These are phyloP conservation scores for Eueremaeus valkanovi DNA, from an alignment of 2,888 invertebrate species.

Conservation along the genomic window DNA sequence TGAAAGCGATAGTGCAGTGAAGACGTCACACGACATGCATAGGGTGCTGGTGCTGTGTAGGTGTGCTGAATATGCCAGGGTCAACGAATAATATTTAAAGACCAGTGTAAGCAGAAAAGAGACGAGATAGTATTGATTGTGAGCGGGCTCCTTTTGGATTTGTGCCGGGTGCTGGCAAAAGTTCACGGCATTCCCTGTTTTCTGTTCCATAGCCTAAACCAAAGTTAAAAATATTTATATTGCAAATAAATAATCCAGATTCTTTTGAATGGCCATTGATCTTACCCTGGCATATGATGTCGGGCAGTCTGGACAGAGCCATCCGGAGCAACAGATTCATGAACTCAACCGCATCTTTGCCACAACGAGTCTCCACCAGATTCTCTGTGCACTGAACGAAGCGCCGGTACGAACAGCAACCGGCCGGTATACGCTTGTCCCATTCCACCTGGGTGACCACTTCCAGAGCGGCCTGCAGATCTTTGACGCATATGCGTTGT, in stretches of 20 bases:
- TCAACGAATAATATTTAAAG: too few relatives aligned
- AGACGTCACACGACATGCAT: too few relatives aligned
- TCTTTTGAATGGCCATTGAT: too few relatives aligned
- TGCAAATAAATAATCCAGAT: too few relatives aligned
- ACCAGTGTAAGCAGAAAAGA: constrained; percentile 47
- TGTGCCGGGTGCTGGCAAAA: constrained; percentile 46
- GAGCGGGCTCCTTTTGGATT: constrained; percentile 45
- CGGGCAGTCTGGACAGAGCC: constrained; percentile 47
- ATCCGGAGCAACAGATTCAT: constrained; percentile 46
- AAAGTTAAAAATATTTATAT: not conserved
- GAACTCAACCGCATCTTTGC: constrained; percentile 46
- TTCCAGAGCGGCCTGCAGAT: constrained; percentile 47
- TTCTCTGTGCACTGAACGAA: constrained; percentile 44
- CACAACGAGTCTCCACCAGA: constrained; percentile 47
- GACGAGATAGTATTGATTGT: constrained; percentile 45
- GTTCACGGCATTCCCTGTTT: constrained; percentile 44
- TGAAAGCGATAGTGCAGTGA: too few relatives aligned
- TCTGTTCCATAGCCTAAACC: constrained; percentile 45
- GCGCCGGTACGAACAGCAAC: constrained; percentile 45
- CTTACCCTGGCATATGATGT: constrained; percentile 46
- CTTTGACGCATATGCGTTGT: constrained; percentile 46
- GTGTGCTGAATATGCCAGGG: too few relatives aligned
- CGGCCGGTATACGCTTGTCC: constrained; percentile 47
- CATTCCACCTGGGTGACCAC: constrained; percentile 44
- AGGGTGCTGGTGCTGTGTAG: too few relatives aligned